Percentiles rank a stretch among this genome's conserved stretches.
These are phyloP conservation scores for Gobiocypris rarus DNA, from an alignment of 2,113 vertebrate genomes.

Conservation along the genomic window DNA sequence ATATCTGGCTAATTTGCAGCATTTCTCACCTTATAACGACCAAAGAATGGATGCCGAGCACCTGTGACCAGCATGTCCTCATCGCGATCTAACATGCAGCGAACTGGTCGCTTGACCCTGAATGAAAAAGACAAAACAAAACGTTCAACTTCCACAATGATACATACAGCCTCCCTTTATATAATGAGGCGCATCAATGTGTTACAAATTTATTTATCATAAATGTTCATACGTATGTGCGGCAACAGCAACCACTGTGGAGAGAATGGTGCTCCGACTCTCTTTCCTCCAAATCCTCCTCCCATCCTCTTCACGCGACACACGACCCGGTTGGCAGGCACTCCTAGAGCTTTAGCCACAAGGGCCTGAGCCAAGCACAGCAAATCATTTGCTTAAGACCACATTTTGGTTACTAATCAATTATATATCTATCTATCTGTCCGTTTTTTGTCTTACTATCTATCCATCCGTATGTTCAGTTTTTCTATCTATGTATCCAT, in stretches of 20 bases:
- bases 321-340: conserved; percentile 84
- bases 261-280: conserved; percentile 79
- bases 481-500: no score
- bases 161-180: neutral
- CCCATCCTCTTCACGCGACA: conserved; percentile 94
- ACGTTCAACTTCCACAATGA: neutral
- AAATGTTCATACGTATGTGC: conserved; percentile 82
- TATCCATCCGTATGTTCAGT: neutral
- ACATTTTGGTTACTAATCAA: neutral
- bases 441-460: neutral
- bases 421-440: neutral
- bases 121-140: neutral
- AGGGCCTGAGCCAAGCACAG: conserved; percentile 65
- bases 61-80: conserved; percentile 96
- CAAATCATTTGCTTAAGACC: neutral
- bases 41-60: conserved; percentile 91
- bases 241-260: conserved; percentile 87
- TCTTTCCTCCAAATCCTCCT: conserved; percentile 97
- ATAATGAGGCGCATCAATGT: neutral
- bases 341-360: conserved; percentile 83
- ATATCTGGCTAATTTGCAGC: neutral
- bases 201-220: neutral
- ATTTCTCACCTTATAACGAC: conserved; percentile 85
- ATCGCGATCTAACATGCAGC: conserved; percentile 94
- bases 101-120: conserved; percentile 84